Base-by-base conservation (phyloP, 2,888 invertebrate species). In the Meliscaeva auricollis region DNA sequence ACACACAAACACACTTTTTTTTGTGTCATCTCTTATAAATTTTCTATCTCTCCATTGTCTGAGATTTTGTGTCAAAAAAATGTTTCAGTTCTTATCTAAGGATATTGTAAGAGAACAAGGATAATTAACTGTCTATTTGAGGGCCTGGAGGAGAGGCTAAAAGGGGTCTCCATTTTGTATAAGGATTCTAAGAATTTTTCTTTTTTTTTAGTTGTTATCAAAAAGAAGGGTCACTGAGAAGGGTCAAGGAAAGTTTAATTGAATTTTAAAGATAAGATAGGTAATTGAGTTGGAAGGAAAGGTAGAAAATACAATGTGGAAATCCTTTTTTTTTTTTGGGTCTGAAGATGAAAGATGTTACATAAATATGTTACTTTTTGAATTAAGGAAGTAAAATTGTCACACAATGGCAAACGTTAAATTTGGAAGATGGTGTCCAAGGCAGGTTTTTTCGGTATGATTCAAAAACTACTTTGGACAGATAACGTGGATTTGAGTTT, bases 231-330 rank as follows among this genome's bases (percentile, higher is more conserved):
- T 72, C 70, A 17, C 26, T 32, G 38, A 69, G 56, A 77, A 74
- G 74, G 83, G 78, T 83, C 74, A 70, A 58, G 69, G 69, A 52
- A 75, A 76, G 79, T 79, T 80, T 84, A 84, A 84, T 79, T 84
- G 79, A 84, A 84, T 84, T 70, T 48, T 46, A 46, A 54, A 58
- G 75, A 75, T 84, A 68, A 72, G 64, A 64, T 64, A 76, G 64
- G 64, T 70, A 84, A 79, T 84, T 84, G 79, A 58, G 70, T 56
- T 78, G 41, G 32, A 35, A 32, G 17, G 26, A 2, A 50, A 13
- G 20, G 20, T 9, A 4, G 5, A 17, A 11, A 3, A 9, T 74
- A n/a, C 52, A 52, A 75, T 46, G n/a, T 46, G 68, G 69, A 54
- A 44, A 56, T 46, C 35, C 3, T 50, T 46, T 7, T 4, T 38